A percentile compares a stretch with the other conserved stretches of the same genome.
Evolutionary conservation across 2,888 invertebrate genomes (phyloP).

Genomic region (Thecophora atra): DNA sequence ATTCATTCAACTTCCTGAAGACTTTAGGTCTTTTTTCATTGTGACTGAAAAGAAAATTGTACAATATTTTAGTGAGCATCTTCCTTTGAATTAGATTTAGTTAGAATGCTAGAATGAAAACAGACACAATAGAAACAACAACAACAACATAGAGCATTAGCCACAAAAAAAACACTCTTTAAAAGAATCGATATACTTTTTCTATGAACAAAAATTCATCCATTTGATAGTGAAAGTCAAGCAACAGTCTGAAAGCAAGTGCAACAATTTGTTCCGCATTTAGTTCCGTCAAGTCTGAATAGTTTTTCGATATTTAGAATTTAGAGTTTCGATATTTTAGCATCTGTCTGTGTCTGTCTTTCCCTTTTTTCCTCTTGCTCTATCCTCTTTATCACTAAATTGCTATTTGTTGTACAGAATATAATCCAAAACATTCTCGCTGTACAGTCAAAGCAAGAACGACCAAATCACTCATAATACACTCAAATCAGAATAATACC

Average conservation of each 20-base stretch:
- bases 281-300: no score
- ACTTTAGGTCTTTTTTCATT: no score
- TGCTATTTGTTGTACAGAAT: not conserved
- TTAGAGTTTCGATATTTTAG: no score
- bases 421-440: no score
- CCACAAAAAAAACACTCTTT: not conserved
- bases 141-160: no score
- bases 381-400: not conserved
- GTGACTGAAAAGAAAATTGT: no score
- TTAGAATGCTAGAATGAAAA: constrained; percentile 19
- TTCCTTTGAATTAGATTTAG: not conserved
- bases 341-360: not conserved
- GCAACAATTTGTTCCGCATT: constrained; percentile 8
- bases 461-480: no score
- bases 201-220: no score
- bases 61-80: not conserved
- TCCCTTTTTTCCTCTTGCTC: not conserved
- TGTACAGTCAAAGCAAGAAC: no score
- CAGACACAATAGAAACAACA: constrained; percentile 23
- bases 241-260: constrained; percentile 11
- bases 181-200: not conserved
- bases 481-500: not conserved
- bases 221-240: no score
- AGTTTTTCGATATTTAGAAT: no score
- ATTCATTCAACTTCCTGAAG: not conserved